These are phyloP conservation scores for Corbicula japonica DNA, from an alignment of 2,888 invertebrate species.

Conservation along the genomic window DNA sequence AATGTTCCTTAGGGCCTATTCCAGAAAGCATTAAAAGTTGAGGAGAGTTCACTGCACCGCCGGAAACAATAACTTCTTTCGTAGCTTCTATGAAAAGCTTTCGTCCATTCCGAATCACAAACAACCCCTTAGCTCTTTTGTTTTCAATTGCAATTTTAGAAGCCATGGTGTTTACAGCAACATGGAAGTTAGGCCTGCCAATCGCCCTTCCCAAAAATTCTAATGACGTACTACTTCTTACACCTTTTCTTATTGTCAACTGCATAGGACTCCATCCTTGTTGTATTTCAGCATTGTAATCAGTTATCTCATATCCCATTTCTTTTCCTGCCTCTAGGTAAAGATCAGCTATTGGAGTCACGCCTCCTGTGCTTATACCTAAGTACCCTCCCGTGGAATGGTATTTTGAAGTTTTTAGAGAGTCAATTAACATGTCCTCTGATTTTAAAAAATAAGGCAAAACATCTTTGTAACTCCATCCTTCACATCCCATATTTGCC, in stretches of 20 bases:
- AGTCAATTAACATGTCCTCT: conserved; percentile 84
- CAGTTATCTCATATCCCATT: conserved; percentile 20
- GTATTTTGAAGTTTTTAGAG: conserved; percentile 23
- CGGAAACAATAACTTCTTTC: conserved; percentile 81
- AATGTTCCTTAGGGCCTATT: conserved; percentile 84
- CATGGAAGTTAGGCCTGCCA: conserved; percentile 14
- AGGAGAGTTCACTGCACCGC: conserved; percentile 84
- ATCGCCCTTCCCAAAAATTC: conserved; percentile 14
- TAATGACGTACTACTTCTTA: conserved; percentile 15
- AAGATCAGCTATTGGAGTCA: not conserved
- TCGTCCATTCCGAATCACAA: conserved; percentile 10
- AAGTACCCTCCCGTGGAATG: conserved; percentile 31
- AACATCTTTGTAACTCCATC: conserved; percentile 95
- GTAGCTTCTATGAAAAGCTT: conserved; percentile 26
- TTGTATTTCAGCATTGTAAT: conserved; percentile 45
- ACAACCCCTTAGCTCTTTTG: conserved; percentile 24
- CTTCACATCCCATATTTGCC: conserved; percentile 94
- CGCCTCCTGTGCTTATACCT: not conserved
- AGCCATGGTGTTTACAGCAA: conserved; percentile 16
- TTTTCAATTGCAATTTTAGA: conserved; percentile 26
- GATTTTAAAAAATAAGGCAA: conserved; percentile 88
- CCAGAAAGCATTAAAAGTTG: conserved; percentile 84
- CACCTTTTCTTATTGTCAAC: conserved; percentile 21
- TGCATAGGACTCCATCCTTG: conserved; percentile 31
- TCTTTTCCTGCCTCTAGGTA: conserved; percentile 22